Base-by-base conservation (phyloP, 1,140 invertebrate genomes). In the Oedothorax gibbosus region DNA sequence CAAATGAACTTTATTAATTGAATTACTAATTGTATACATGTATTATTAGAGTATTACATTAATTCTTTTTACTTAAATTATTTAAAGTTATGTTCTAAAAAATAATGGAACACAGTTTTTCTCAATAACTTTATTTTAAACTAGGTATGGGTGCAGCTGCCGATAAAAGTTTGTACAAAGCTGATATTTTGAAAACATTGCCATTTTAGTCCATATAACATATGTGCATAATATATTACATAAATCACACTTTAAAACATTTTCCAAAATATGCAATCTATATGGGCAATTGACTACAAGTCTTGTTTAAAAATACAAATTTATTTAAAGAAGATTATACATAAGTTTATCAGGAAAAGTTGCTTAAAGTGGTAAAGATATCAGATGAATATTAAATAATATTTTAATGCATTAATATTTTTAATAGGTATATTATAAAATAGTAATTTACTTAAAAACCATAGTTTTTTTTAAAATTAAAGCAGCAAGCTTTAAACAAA, bases 91-190 rank as follows among this genome's bases (percentile, higher is more conserved):
- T 60, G n/a, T 11, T 60, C n/a, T 60, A 60, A 60, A n/a, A n/a
- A 35, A 35, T 35, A 35, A 35, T n/a, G n/a, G 9, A 60, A 60
- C 57, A 60, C 12, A 9, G 5, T 66, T 20, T 53, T 51, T 53
- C 50, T 53, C 54, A 49, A 71, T 21, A 71, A 71, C 8, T 65
- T 77, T 77, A 50, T 50, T 77, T 65, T 77, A 18, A 77, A 77
- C 75, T 77, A 77, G 21, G n/a, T 73, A 65, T 64, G 21, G 35
- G 75, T 77, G 75, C 75, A 77, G 75, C 75, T 77, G 75, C 75
- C 75, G 5, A 75, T 57, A 77, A 65, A 65, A 77, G 62, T 77
- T 77, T 77, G 75, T 77, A 77, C 75, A 77, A 65, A 77, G 62
- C 54, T 56, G 18, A 66, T 71, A 71, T 75, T 75, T 75, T 75